These are phyloP conservation scores for Brenthis ino DNA, from an alignment of 2,888 invertebrate genomes.

Conservation along the genomic window DNA sequence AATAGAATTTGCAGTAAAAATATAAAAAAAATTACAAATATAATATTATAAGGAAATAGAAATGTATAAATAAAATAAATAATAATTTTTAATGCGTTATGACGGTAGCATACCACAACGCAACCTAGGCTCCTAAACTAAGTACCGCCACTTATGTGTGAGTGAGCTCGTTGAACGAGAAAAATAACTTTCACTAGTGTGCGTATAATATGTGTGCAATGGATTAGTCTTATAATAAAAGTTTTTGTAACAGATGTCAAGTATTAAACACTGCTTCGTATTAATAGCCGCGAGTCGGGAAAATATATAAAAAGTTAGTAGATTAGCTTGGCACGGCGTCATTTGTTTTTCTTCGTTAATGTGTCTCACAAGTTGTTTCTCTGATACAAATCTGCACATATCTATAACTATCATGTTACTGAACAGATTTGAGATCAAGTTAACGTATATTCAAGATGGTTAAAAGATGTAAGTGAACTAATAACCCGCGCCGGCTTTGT, in stretches of 20 bases:
- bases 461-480: too few relatives aligned
- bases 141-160: slow-evolving; percentile 68
- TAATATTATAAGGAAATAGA: too few relatives aligned
- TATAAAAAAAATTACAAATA: too few relatives aligned
- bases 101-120: slow-evolving; percentile 58
- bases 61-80: slow-evolving; percentile 29
- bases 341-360: slow-evolving; percentile 45
- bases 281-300: slow-evolving; percentile 75
- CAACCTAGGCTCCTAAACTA: slow-evolving; percentile 70
- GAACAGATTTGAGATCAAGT: neutral
- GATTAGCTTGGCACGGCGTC: slow-evolving; percentile 68
- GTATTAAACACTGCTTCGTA: slow-evolving; percentile 80
- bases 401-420: neutral
- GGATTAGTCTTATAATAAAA: slow-evolving; percentile 83
- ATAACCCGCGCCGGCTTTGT: too few relatives aligned
- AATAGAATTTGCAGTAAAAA: too few relatives aligned
- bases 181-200: slow-evolving; percentile 49
- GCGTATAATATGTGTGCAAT: slow-evolving; percentile 66
- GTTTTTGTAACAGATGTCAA: slow-evolving; percentile 83
- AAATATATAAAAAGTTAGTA: slow-evolving; percentile 79
- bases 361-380: slow-evolving; percentile 37
- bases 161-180: slow-evolving; percentile 49
- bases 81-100: slow-evolving; percentile 8
- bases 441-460: too few relatives aligned
- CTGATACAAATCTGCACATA: slow-evolving; percentile 21